Evolutionary conservation across 2,797 vertebrate species (phyloP), one percentile per base, ranked within the genome.

Genomic region (Girardinus metallicus): DNA sequence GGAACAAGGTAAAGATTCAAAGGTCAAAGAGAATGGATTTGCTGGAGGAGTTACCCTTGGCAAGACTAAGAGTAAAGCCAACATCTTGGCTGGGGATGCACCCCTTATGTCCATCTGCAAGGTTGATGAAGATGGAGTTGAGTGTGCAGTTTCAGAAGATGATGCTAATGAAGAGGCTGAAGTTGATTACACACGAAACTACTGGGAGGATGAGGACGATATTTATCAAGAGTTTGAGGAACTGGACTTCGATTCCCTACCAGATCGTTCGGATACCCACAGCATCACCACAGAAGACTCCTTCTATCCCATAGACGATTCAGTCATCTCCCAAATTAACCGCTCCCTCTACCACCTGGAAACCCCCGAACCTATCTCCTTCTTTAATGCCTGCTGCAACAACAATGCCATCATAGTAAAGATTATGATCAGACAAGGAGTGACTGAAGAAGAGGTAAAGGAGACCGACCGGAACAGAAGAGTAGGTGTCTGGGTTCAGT

Each of bases 271-370:
- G 0, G 98, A 98, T 89, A 94, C 90, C 4, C 93, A 86, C 71
- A 99, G 97, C 93, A 91, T 98, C 39, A 91, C 92, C 29, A 98
- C 98, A 0, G 97, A 98, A 16, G 97, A 99, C 85, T 99, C 98
- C 18, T 99, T 97, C 93, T 99, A 98, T 88, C 97, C 97, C 0
- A 93, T 92, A 0, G 90, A 93, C 0, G 88, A 77, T 9, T 82
- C 89, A 0, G 36, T 85, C 10, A 6, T n/a, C 12, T 81, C 87
- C 16, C 62, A 82, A 4, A 4, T 81, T 47, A 73, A 43, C 68
- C 87, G 90, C 72, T 60, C 80, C 7, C 90, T 21, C 1, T 88
- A 71, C 41, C 41, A 70, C 53, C 86, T 87, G 0, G 93, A 93
- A 49, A 96, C 91, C 88, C 96, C 96, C 0, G 96, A 97, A 89